A percentile compares a stretch with the other conserved stretches of the same genome.
Evolutionary conservation across 2,797 vertebrate species (phyloP).

Genomic region (Catostomus latipinnis): DNA sequence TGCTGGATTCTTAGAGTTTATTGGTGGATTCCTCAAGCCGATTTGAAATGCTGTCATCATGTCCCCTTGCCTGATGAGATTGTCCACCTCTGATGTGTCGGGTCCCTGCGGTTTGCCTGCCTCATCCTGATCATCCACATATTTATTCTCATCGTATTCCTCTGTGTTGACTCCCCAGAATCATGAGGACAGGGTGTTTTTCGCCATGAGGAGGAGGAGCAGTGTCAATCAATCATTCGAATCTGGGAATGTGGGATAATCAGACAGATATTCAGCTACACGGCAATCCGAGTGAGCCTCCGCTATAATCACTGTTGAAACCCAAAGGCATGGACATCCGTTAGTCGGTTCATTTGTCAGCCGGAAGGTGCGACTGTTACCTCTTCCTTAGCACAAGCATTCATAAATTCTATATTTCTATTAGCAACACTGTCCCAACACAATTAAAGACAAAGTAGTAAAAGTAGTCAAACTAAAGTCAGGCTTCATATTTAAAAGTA

Average conservation of each 20-base stretch:
- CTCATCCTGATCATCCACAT: slow-evolving; percentile 88
- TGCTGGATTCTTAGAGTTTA: slow-evolving; percentile 85
- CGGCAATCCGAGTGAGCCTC: not conserved
- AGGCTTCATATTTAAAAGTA: too few relatives aligned
- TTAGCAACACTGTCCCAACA: too few relatives aligned
- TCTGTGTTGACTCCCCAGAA: slow-evolving; percentile 91
- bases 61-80: slow-evolving; percentile 83
- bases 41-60: slow-evolving; percentile 81
- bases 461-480: too few relatives aligned
- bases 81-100: slow-evolving; percentile 81
- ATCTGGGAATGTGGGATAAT: slow-evolving; percentile 11
- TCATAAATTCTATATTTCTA: slow-evolving; percentile 18
- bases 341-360: slow-evolving; percentile 35
- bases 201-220: slow-evolving; percentile 78
- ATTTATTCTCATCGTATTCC: slow-evolving; percentile 92
- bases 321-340: slow-evolving; percentile 24
- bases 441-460: too few relatives aligned
- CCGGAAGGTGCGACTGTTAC: slow-evolving; percentile 36
- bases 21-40: slow-evolving; percentile 82
- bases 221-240: slow-evolving; percentile 21
- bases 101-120: slow-evolving; percentile 81
- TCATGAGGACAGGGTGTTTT: slow-evolving; percentile 83
- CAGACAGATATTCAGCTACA: not conserved
- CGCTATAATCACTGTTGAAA: slow-evolving; percentile 16
- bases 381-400: slow-evolving; percentile 34